A percentile compares a stretch with the other conserved stretches of the same genome.
phyloP scores from a whole-genome alignment of 2,797 vertebrate species.

The Melanotaenia boesemani region DNA sequence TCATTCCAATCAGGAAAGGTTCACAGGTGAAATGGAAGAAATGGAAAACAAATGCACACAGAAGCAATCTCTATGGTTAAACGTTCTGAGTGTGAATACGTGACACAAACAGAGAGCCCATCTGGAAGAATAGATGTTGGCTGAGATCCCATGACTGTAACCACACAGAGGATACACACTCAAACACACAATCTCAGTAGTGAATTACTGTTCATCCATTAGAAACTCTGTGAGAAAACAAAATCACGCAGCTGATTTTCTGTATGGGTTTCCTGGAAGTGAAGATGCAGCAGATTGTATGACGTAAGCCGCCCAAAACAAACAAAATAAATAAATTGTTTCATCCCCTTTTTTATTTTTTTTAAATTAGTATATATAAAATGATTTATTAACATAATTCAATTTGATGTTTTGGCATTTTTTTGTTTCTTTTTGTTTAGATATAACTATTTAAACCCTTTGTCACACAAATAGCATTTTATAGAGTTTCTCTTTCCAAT shows the following conservation, averaged over 20 bases:
- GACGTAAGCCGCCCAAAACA: neutral
- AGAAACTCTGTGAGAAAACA: constrained; percentile 43
- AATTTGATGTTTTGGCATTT: too few species aligned
- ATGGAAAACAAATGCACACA: constrained; percentile 8
- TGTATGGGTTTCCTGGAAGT: constrained; percentile 22
- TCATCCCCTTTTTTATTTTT: too few species aligned
- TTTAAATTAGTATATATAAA: too few species aligned
- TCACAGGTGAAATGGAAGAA: constrained; percentile 19
- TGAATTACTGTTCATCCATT: constrained; percentile 44
- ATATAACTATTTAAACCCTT: too few species aligned
- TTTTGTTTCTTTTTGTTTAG: too few species aligned
- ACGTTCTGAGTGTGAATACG: constrained; percentile 53
- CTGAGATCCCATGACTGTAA: constrained; percentile 62
- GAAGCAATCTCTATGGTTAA: constrained; percentile 36
- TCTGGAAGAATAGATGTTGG: constrained; percentile 70
- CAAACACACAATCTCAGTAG: constrained; percentile 16
- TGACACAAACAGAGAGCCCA: constrained; percentile 60
- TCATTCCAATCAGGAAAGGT: neutral
- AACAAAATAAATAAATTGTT: neutral
- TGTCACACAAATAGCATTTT: too few species aligned
- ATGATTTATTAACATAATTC: too few species aligned
- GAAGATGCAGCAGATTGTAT: constrained; percentile 24
- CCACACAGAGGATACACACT: constrained; percentile 54
- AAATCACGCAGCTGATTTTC: constrained; percentile 34
- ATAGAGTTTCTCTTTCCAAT: too few species aligned